Percentiles rank a stretch among this genome's conserved stretches.
Conservation (phyloP, 2,113 vertebrate species). For the Nycticryphes semicollaris region DNA sequence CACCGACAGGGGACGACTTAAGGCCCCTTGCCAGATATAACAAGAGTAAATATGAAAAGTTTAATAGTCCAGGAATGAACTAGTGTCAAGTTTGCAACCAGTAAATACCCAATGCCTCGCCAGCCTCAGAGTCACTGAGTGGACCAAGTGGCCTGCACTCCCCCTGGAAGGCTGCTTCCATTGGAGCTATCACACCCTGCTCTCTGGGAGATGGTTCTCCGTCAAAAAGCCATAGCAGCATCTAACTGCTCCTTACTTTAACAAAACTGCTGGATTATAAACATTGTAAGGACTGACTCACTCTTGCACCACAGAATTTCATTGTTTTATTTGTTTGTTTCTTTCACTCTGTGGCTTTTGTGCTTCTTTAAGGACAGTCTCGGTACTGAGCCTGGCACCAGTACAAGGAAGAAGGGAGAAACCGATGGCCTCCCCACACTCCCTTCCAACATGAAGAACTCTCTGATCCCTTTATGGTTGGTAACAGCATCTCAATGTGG, state of each 20-base stretch:
- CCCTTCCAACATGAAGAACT: background rate
- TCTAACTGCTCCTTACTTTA: constrained; percentile 12
- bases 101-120: constrained; percentile 4
- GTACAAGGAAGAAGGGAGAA: background rate
- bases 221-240: background rate
- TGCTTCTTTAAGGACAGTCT: background rate
- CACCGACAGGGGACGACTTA: constrained; percentile 46
- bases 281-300: background rate
- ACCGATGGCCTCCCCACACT: background rate
- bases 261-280: constrained; percentile 28
- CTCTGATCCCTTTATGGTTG: too few relatives aligned
- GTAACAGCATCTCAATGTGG: background rate
- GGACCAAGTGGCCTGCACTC: background rate
- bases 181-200: background rate
- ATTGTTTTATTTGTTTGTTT: constrained; percentile 5
- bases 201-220: background rate
- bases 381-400: background rate
- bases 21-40: constrained; percentile 69
- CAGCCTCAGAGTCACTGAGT: background rate
- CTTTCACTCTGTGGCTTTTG: background rate
- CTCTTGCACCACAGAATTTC: background rate
- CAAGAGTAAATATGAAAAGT: constrained; percentile 66
- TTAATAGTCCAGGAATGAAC: constrained; percentile 63
- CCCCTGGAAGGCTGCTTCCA: constrained; percentile 3
- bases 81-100: constrained; percentile 33